Evolutionary conservation across 2,113 vertebrate species (phyloP).

Genomic region (Microcebus ravelobensis): DNA sequence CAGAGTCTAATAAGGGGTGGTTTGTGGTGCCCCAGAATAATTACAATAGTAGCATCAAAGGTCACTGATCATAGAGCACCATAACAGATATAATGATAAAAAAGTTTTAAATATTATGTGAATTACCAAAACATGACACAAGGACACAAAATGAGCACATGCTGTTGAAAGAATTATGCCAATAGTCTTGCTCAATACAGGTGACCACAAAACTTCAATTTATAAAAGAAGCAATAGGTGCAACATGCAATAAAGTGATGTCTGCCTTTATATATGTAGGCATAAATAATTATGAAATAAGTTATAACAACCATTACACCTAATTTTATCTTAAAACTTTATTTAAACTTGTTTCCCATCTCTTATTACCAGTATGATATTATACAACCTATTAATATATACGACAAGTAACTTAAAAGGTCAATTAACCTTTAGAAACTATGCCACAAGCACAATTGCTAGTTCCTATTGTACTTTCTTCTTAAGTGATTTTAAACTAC

Average conservation of each 20-base stretch:
- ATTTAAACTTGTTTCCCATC: not conserved
- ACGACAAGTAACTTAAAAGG: not conserved
- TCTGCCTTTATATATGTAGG: not conserved
- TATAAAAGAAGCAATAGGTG: not conserved
- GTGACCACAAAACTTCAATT: not conserved
- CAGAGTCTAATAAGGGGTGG: too few relatives aligned
- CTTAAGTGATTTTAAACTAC: constrained; percentile 59
- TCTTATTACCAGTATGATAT: not conserved
- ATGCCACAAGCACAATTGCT: not conserved
- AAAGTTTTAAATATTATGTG: not conserved
- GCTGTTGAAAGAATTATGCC: not conserved
- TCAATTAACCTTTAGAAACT: constrained; percentile 36
- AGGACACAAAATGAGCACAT: not conserved
- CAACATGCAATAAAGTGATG: not conserved
- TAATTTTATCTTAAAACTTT: not conserved
- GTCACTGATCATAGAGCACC: not conserved
- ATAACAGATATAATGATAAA: not conserved
- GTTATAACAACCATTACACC: not conserved
- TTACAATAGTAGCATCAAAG: not conserved
- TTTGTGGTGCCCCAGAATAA: not conserved
- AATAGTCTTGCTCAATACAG: not conserved
- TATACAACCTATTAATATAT: not conserved
- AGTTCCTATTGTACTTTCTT: not conserved
- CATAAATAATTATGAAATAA: not conserved
- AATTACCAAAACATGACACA: not conserved